These are phyloP conservation scores for Ephydatia muelleri DNA, from an alignment of 37 sponge, comb jelly and placozoan species.

Conservation along the genomic window DNA sequence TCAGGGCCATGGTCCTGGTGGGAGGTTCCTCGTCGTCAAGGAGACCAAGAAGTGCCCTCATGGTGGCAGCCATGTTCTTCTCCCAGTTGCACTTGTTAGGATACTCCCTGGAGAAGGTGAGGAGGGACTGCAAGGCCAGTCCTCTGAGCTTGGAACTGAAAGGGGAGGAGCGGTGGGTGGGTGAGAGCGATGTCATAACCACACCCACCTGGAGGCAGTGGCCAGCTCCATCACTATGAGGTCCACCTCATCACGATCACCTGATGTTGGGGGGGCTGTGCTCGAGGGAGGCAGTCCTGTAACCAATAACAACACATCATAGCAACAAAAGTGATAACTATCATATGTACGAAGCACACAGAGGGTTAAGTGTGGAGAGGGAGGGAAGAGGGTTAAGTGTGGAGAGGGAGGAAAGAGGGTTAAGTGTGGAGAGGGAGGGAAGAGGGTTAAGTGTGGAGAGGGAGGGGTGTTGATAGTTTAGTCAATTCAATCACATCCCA, in stretches of 20 bases:
- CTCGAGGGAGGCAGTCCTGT: background rate
- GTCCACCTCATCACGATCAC: conserved; percentile 42
- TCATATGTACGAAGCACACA: background rate
- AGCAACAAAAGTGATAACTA: background rate
- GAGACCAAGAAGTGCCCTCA: conserved; percentile 14
- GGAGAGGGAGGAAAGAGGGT: background rate
- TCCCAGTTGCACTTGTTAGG: conserved; percentile 70
- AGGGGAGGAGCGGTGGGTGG: background rate
- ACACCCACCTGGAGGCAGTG: conserved; percentile 22
- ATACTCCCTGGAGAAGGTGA: conserved; percentile 36
- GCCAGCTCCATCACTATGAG: conserved; percentile 34
- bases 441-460: background rate
- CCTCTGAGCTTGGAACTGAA: conserved; percentile 35
- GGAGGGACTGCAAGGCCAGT: conserved; percentile 50
- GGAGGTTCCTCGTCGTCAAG: conserved; percentile 35
- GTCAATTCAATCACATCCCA: too few species aligned
- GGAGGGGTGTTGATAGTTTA: too few species aligned
- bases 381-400: background rate
- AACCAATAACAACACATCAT: background rate
- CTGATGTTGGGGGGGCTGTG: background rate
- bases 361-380: background rate
- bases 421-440: background rate
- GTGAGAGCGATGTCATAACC: too few species aligned
- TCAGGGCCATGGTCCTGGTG: conserved; percentile 33
- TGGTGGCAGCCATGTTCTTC: conserved; percentile 35